These are phyloP conservation scores for Anoplolepis gracilipes DNA, from an alignment of 1,140 invertebrate species.

Conservation along the genomic window DNA sequence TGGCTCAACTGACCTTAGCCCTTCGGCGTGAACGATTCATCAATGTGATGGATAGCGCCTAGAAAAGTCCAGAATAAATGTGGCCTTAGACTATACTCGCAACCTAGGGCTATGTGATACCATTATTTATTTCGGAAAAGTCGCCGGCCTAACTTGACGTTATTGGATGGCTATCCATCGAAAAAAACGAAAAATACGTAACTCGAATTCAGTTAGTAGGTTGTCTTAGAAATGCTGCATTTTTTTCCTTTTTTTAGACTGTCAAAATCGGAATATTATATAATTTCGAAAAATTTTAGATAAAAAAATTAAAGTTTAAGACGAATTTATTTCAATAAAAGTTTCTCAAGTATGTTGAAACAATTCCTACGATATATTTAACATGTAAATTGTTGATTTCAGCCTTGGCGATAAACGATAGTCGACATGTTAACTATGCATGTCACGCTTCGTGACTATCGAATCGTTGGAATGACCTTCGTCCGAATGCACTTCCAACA, in stretches of 20 bases:
- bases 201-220: constrained; percentile 2
- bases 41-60: constrained; percentile 73
- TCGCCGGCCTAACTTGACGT: constrained; percentile 21
- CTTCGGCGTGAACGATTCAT: constrained; percentile 69
- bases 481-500: constrained; percentile 32
- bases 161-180: constrained; percentile 45
- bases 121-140: constrained; percentile 64
- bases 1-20: constrained; percentile 49
- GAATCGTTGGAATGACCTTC: constrained; percentile 40
- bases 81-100: constrained; percentile 62
- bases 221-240: neutral
- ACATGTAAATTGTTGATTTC: constrained; percentile 1
- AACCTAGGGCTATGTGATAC: constrained; percentile 45
- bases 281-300: too few species aligned
- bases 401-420: constrained; percentile 38
- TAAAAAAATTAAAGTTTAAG: neutral
- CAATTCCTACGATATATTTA: neutral
- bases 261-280: too few species aligned
- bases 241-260: neutral
- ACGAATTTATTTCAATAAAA: neutral
- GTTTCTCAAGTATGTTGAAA: neutral
- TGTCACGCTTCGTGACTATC: constrained; percentile 32
- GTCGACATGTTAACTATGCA: constrained; percentile 33
- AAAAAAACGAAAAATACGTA: constrained; percentile 34
- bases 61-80: constrained; percentile 69